phyloP scores from a whole-genome alignment of 2,888 invertebrate genomes.

The Platycheirus rosarum region DNA sequence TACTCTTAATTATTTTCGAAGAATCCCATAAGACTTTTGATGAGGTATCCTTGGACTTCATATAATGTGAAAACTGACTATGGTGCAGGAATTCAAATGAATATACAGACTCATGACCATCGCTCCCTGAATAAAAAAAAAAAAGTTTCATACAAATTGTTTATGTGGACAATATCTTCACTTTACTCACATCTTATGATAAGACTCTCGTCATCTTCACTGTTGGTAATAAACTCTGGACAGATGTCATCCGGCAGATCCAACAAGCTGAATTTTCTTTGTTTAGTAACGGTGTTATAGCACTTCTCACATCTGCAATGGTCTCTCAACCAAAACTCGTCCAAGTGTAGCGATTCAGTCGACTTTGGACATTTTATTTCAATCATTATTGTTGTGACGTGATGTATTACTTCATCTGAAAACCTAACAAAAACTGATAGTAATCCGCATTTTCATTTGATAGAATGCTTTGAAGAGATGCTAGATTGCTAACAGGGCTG shows the following conservation, averaged over 20 bases:
- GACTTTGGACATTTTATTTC: slow-evolving; percentile 47
- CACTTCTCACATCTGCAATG: slow-evolving; percentile 85
- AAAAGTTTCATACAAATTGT: slow-evolving; percentile 45
- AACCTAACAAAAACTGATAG: slow-evolving; percentile 40
- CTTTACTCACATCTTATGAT: slow-evolving; percentile 84
- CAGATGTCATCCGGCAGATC: slow-evolving; percentile 83
- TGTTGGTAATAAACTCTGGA: slow-evolving; percentile 79
- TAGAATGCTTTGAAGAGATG: neutral
- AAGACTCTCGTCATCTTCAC: slow-evolving; percentile 79
- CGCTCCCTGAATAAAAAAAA: slow-evolving; percentile 83
- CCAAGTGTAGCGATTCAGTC: slow-evolving; percentile 21
- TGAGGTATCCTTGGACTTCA: slow-evolving; percentile 73
- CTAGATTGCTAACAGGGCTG: neutral
- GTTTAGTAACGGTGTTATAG: slow-evolving; percentile 85
- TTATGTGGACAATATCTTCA: slow-evolving; percentile 1
- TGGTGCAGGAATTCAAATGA: slow-evolving; percentile 83
- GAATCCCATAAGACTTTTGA: slow-evolving; percentile 84
- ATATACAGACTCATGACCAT: slow-evolving; percentile 84
- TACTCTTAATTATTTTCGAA: slow-evolving; percentile 80
- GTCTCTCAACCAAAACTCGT: slow-evolving; percentile 81
- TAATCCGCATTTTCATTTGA: too few species aligned
- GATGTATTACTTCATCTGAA: slow-evolving; percentile 14
- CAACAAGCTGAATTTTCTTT: slow-evolving; percentile 85
- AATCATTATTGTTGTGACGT: slow-evolving; percentile 38
- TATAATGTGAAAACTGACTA: slow-evolving; percentile 76